phyloP scores from a whole-genome alignment of 2,888 invertebrate species.

The Sphaerophoria rueppellii region DNA sequence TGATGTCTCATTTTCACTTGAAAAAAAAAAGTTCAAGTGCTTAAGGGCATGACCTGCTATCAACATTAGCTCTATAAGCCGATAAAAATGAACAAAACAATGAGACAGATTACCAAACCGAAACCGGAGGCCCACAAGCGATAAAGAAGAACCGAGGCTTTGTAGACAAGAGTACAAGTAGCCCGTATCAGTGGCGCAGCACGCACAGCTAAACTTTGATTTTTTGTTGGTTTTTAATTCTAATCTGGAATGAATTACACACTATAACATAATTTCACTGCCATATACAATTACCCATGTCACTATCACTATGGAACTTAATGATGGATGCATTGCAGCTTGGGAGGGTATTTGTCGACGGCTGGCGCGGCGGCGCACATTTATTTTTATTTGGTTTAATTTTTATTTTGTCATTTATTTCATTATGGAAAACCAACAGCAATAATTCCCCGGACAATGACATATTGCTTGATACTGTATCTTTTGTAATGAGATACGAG shows the following conservation, averaged over 20 bases:
- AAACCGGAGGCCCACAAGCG: constrained; percentile 18
- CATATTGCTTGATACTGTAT: constrained; percentile 11
- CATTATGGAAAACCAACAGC: not conserved
- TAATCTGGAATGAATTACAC: constrained; percentile 57
- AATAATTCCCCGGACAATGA: constrained; percentile 16
- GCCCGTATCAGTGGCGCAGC: constrained; percentile 60
- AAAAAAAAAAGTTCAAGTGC: constrained; percentile 66
- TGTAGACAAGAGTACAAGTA: constrained; percentile 22
- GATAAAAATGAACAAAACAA: constrained; percentile 57
- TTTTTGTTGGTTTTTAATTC: not conserved
- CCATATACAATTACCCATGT: too few species aligned
- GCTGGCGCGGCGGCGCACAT: not conserved
- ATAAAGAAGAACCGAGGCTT: not conserved
- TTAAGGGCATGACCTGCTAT: constrained; percentile 69
- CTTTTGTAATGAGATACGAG: not conserved
- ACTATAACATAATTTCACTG: not conserved
- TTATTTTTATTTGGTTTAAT: constrained; percentile 7
- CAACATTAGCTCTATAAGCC: constrained; percentile 46
- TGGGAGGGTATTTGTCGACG: constrained; percentile 2
- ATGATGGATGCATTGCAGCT: not conserved
- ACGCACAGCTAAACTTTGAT: constrained; percentile 18
- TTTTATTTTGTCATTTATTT: constrained; percentile 11
- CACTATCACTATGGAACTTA: not conserved
- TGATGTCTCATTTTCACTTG: constrained; percentile 58
- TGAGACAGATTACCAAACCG: constrained; percentile 30